Conservation (phyloP, 92 coral and sea anemone species). For the Scolanthus callimorphus region DNA sequence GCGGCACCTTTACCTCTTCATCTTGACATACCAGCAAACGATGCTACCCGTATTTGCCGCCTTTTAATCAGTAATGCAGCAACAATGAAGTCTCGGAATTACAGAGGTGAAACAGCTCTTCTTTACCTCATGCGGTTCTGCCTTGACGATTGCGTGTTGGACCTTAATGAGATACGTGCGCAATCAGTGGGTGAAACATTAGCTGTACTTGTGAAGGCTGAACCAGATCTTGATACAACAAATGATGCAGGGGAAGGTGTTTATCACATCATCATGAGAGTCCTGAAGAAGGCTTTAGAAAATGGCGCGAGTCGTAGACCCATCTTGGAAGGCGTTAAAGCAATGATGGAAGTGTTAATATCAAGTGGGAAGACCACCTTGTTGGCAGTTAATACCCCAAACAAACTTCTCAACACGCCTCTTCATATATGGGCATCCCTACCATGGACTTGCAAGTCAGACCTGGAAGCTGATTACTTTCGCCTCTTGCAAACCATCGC, state of each 20-base stretch:
- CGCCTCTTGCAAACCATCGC: background rate
- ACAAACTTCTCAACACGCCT: background rate
- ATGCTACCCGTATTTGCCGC: background rate
- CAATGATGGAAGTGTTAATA: background rate
- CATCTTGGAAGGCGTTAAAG: background rate
- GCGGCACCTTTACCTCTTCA: background rate
- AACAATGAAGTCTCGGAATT: background rate
- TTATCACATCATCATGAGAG: conserved; percentile 9
- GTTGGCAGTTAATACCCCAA: background rate
- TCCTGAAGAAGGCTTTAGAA: background rate
- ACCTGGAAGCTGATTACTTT: background rate
- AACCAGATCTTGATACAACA: background rate
- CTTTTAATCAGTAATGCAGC: background rate
- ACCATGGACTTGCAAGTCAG: background rate
- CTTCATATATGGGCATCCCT: background rate
- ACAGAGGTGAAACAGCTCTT: background rate
- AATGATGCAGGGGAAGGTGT: conserved; percentile 3
- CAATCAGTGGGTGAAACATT: background rate
- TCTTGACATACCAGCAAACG: background rate
- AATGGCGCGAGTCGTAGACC: background rate
- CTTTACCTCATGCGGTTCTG: background rate
- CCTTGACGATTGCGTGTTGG: background rate
- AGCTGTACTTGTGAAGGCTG: background rate
- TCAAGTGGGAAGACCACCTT: background rate
- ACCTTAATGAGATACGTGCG: background rate